phyloP scores from a whole-genome alignment of 1,140 invertebrate species.

The Calliphora vicina region DNA sequence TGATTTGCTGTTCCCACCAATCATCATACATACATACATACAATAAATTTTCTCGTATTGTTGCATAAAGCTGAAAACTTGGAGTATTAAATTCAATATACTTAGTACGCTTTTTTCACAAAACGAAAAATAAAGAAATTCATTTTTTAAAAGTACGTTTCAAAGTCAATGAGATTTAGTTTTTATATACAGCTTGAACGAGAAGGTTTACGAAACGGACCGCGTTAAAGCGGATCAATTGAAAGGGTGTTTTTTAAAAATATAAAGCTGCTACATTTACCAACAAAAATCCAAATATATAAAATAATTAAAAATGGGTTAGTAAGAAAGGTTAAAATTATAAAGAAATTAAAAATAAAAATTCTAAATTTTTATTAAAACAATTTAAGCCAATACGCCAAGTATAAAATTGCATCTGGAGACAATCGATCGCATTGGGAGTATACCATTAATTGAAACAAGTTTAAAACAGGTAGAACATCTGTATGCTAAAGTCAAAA shows the following conservation, averaged over 20 bases:
- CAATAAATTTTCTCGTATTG: not conserved
- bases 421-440: slow-evolving; percentile 72
- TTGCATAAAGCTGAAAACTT: not conserved
- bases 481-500: slow-evolving; percentile 75
- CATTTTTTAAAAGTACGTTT: not conserved
- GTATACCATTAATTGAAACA: slow-evolving; percentile 76
- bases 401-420: slow-evolving; percentile 65
- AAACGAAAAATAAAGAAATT: not conserved
- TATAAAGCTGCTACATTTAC: too few relatives aligned
- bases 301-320: slow-evolving; percentile 47
- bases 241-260: not conserved
- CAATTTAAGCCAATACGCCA: slow-evolving; percentile 48
- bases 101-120: too few relatives aligned
- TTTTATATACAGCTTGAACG: slow-evolving; percentile 29
- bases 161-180: slow-evolving; percentile 19
- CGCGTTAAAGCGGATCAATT: slow-evolving; percentile 18
- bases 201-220: slow-evolving; percentile 15
- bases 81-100: not conserved
- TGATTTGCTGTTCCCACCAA: not conserved
- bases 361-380: not conserved
- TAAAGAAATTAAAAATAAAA: not conserved
- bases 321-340: slow-evolving; percentile 14
- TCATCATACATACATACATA: not conserved
- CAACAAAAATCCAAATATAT: too few relatives aligned
- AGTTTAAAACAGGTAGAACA: slow-evolving; percentile 73